phyloP scores from a whole-genome alignment of 2,113 vertebrate genomes.

The Brachypodius melanocephalos region DNA sequence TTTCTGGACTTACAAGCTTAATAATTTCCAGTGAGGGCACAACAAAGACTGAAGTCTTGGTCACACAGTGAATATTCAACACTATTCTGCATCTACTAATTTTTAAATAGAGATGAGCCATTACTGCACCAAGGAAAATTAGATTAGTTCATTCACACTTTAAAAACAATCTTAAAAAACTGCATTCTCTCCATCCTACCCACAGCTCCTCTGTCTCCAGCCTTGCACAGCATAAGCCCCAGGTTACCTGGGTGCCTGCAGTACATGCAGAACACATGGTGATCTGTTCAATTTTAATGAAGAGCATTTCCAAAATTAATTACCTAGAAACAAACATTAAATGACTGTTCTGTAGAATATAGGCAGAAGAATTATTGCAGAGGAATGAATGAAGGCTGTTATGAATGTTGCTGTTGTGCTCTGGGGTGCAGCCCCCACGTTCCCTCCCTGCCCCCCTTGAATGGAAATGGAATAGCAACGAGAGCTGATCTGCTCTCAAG shows the following conservation, averaged over 20 bases:
- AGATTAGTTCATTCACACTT: neutral
- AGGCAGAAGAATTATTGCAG: neutral
- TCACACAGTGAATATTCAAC: neutral
- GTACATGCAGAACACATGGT: neutral
- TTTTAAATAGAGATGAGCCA: neutral
- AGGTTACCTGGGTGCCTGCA: neutral
- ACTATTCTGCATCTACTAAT: neutral
- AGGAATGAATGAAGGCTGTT: neutral
- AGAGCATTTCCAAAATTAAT: conserved; percentile 15
- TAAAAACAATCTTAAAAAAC: neutral
- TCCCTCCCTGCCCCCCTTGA: neutral
- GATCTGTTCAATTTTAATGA: neutral
- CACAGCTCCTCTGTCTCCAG: neutral
- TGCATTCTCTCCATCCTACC: neutral
- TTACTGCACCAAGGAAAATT: neutral
- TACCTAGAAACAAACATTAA: conserved; percentile 41
- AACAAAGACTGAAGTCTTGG: neutral
- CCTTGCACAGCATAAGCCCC: neutral
- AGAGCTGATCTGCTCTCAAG: neutral
- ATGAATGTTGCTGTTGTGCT: neutral
- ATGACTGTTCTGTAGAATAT: neutral
- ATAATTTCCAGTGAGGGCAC: neutral
- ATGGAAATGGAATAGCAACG: neutral
- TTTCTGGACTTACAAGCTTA: neutral
- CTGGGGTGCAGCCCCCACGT: neutral